These are phyloP conservation scores for Noturus placidus DNA, from an alignment of 2,113 vertebrate species.

Conservation along the genomic window DNA sequence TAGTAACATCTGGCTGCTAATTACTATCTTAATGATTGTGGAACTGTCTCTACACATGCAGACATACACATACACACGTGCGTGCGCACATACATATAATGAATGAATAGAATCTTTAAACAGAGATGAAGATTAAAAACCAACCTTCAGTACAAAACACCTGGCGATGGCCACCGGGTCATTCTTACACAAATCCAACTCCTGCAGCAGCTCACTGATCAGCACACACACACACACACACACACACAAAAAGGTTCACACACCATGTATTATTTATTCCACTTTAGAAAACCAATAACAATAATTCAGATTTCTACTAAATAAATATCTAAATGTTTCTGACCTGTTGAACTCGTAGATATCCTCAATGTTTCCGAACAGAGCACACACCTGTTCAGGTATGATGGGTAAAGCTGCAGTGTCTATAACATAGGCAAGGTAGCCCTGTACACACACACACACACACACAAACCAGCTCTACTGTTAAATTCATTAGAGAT, in stretches of 20 bases:
- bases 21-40: neutral
- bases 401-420: conserved; percentile 73
- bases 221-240: conserved; percentile 4
- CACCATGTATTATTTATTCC: neutral
- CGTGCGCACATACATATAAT: neutral
- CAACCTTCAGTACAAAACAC: conserved; percentile 89
- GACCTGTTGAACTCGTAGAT: conserved; percentile 88
- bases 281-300: neutral
- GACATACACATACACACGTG: neutral
- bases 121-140: neutral
- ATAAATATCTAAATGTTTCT: neutral
- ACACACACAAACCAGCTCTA: conserved; percentile 22
- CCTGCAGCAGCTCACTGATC: conserved; percentile 84
- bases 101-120: neutral
- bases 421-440: conserved; percentile 91
- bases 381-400: conserved; percentile 82
- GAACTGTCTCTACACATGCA: neutral
- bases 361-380: conserved; percentile 87
- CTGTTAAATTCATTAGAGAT: neutral
- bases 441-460: conserved; percentile 74
- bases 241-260: neutral
- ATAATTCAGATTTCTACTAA: neutral
- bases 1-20: neutral
- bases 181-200: conserved; percentile 82
- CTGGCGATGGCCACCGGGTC: conserved; percentile 85